Conservation (phyloP, 2,888 invertebrate genomes). For the Hemithea aestivaria region DNA sequence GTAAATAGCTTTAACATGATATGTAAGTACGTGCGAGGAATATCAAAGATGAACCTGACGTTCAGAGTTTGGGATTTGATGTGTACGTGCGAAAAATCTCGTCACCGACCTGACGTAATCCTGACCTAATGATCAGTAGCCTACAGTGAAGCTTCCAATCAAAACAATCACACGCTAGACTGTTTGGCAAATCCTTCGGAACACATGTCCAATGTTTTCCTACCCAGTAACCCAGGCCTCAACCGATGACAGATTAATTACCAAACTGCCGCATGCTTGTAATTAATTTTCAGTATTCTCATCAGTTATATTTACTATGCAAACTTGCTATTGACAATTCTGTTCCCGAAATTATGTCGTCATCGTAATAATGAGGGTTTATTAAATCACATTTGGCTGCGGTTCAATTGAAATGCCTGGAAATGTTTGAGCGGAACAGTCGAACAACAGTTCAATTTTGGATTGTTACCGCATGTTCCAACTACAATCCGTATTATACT, state of each 20-base stretch:
- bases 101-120: slow-evolving; percentile 5
- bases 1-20: slow-evolving; percentile 16
- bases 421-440: slow-evolving; percentile 4
- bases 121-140: background rate
- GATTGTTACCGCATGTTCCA: background rate
- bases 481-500: background rate
- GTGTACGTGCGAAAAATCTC: slow-evolving; percentile 3
- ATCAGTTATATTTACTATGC: slow-evolving; percentile 24
- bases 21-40: slow-evolving; percentile 12
- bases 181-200: slow-evolving; percentile 26
- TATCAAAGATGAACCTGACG: slow-evolving; percentile 11
- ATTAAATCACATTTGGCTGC: slow-evolving; percentile 5
- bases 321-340: slow-evolving; percentile 20
- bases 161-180: slow-evolving; percentile 53
- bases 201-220: slow-evolving; percentile 40
- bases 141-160: slow-evolving; percentile 38
- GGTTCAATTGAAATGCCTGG: slow-evolving; percentile 2
- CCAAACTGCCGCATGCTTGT: slow-evolving; percentile 30
- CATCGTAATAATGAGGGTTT: slow-evolving; percentile 4
- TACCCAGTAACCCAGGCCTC: slow-evolving; percentile 41
- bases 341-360: slow-evolving; percentile 9
- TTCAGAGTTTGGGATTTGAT: slow-evolving; percentile 1
- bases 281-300: slow-evolving; percentile 34
- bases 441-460: slow-evolving; percentile 4
- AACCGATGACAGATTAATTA: slow-evolving; percentile 52